Base-by-base conservation (phyloP, 35 echinoderm and acorn worm genomes). In the Chiridota heheva region DNA sequence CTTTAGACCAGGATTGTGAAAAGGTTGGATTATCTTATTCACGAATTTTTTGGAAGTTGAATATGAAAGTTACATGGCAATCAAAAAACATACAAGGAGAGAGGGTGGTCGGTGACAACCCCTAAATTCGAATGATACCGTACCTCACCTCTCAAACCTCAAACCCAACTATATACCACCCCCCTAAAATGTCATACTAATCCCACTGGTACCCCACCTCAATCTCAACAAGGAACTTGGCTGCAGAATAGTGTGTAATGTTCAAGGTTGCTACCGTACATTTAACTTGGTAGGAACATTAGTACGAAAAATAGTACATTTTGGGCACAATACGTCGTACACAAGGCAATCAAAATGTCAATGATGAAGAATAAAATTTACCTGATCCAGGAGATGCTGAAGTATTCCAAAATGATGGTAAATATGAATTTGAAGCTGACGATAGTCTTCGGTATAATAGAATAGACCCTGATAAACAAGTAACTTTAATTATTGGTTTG, bases 381-480 rank as follows among this genome's bases (percentile, higher is more conserved):
- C 67, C 26, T 10, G 67, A 70, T 22, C 27, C 60, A 63, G 60
- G 31, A 63, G n/a, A n/a, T n/a, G 60, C 27, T 63, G 60, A 63
- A 63, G 60, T 63, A 5, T 70, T 70, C 41, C 31, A 16, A 41
- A 70, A 36, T 70, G 67, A 13, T 40, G 10, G 10, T 13, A 22
- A 53, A 10, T 22, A 10, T 53, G 48, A 53, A 22, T 13, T 53
- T 53, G 26, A 38, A 18, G 67, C 5, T 34, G 26, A 70, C 41
- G 8, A 32, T 34, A 26, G 34, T 28, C 5, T 32, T 70, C 67
- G 41, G 36, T 16, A 38, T 41, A 37, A 70, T 70, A n/a, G 38
- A 70, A 70, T 70, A 70, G 67, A 70, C 67, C 67, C 67, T 41
- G 41, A 10, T 28, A 41, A 70, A 5, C 67, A 70, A 40, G 69